phyloP scores from a whole-genome alignment of 23 tunicate species.

The Ascidia mentula region DNA sequence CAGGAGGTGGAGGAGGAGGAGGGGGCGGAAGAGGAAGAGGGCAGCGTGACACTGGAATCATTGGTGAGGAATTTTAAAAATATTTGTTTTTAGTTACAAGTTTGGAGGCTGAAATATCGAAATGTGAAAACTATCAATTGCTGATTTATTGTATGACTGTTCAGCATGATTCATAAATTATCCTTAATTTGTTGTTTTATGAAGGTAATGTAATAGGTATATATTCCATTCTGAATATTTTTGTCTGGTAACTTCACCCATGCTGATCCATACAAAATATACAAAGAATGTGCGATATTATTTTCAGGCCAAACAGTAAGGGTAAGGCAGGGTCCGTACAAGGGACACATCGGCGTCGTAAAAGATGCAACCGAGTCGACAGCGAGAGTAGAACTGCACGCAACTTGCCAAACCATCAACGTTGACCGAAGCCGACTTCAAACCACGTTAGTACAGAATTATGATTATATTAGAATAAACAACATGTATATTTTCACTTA shows the following conservation, averaged over 20 bases:
- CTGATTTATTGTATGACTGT: no score
- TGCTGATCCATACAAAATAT: no score
- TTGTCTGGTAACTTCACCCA: no score
- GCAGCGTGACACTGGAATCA: conserved; percentile 84
- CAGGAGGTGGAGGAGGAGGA: conserved; percentile 35
- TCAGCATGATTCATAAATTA: no score
- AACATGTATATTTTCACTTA: no score
- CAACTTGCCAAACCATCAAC: conserved; percentile 94
- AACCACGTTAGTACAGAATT: conserved; percentile 49
- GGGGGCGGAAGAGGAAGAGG: conserved; percentile 89
- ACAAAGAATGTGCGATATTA: not conserved
- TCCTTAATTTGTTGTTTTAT: no score
- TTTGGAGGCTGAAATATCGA: no score
- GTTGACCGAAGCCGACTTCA: conserved; percentile 75
- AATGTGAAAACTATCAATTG: no score
- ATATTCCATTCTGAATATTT: no score
- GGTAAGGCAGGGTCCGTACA: conserved; percentile 97
- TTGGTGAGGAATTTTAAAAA: no score
- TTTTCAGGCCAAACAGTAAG: conserved; percentile 85
- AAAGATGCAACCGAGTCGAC: conserved; percentile 98
- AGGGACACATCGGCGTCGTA: conserved; percentile 97
- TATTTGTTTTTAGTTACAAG: no score
- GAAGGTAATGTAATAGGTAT: no score
- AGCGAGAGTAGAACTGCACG: conserved; percentile 93
- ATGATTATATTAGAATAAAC: not conserved